Evolutionary conservation across 2,888 invertebrate species (phyloP), one percentile per base, ranked within the genome.

Genomic region (Cephus nigrinus): DNA sequence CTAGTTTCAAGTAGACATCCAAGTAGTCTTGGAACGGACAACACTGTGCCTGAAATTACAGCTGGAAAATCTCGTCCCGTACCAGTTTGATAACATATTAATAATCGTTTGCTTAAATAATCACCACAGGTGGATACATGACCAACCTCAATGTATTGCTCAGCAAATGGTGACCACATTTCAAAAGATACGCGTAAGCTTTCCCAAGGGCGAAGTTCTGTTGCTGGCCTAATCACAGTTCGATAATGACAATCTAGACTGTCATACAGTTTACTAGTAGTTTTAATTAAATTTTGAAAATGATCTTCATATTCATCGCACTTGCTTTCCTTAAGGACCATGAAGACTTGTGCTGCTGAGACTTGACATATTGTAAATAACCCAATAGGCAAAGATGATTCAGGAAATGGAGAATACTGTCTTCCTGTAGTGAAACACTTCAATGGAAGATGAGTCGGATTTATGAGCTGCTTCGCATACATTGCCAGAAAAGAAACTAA

Each of bases 21-120:
- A 75, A 97, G 92, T 33, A 97, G 90, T 87, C 94, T 94, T 0
- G 96, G 95, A n/a, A 96, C 93, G 91, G 95, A 95, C 30, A 97
- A 88, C 71, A 96, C 91, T 33, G 95, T 95, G 30, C 97, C 97
- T 12, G 95, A 94, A 79, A 97, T 92, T 68, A 97, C 89, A 86
- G 94, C 93, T 12, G 96, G 93, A 88, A 95, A 97, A 73, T 93
- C 92, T 68, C 91, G 91, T 69, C 93, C 91, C 4, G 75, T 80
- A 12, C 93, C 92, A 71, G 94, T 93, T 35, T 92, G 92, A 87
- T 94, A 95, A 71, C 93, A 94, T 81, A 96, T 95, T 86, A 96
- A 92, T 73, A 98, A 92, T 79, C 97, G 93, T 90, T 97, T 96
- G 84, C 96, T 96, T 36, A 97, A 93, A 88, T 94, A 97, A 85